Conservation (phyloP, 2,888 invertebrate species). For the Catocala nupta region DNA sequence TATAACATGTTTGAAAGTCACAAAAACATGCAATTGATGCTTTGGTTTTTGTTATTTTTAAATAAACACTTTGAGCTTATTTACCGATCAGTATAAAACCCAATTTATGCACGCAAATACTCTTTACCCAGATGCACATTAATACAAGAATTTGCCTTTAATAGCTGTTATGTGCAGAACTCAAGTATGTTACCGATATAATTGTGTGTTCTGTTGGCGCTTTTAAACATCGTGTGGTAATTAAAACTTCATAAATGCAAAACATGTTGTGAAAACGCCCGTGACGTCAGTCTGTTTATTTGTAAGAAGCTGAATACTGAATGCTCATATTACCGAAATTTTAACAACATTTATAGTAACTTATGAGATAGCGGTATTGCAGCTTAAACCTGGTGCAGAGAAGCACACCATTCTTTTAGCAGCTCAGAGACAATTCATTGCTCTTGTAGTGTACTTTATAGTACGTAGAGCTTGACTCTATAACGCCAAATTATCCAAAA, state of each 20-base stretch:
- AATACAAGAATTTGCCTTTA: conserved; percentile 27
- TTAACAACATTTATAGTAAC: too few relatives aligned
- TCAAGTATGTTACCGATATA: neutral
- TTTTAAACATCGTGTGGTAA: conserved; percentile 5
- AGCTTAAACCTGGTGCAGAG: too few relatives aligned
- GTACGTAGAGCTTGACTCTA: too few relatives aligned
- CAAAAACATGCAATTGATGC: neutral
- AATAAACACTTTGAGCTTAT: neutral
- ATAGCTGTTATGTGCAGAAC: conserved; percentile 7
- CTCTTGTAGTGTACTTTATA: too few relatives aligned
- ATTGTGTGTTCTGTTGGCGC: conserved; percentile 3
- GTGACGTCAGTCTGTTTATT: neutral
- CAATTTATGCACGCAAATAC: conserved; percentile 1
- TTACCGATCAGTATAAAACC: neutral
- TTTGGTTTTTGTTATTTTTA: neutral
- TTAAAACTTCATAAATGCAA: conserved; percentile 11
- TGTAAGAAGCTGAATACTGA: neutral
- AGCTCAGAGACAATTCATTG: too few relatives aligned
- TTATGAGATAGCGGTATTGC: too few relatives aligned
- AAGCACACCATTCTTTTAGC: too few relatives aligned
- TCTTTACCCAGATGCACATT: conserved; percentile 15
- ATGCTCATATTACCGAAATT: too few relatives aligned
- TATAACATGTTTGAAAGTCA: neutral
- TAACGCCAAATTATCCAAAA: too few relatives aligned
- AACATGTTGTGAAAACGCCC: neutral